phyloP scores from a whole-genome alignment of 2,888 invertebrate species.

The Chymomyza fuscimana region DNA sequence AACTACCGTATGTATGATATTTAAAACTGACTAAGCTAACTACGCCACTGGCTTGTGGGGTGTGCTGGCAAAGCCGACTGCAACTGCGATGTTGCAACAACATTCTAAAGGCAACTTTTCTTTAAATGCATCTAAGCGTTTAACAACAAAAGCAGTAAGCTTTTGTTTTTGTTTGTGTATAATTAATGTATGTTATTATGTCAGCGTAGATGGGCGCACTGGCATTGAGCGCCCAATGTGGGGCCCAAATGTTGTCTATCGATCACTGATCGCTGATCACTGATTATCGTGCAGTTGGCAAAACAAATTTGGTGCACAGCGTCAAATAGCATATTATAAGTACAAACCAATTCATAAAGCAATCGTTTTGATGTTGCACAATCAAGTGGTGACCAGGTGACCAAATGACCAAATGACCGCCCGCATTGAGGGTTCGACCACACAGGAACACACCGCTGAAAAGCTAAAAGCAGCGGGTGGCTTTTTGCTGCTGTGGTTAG shows the following conservation, averaged over 20 bases:
- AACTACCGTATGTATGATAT: too few relatives aligned
- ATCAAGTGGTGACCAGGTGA: conserved; percentile 1
- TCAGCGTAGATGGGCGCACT: conserved; percentile 29
- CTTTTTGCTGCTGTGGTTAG: conserved; percentile 13
- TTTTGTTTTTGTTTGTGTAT: conserved; percentile 44
- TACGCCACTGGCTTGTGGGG: not conserved
- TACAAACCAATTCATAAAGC: not conserved
- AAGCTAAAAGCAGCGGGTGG: conserved; percentile 50
- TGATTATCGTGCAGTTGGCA: not conserved
- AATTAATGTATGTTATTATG: conserved; percentile 73
- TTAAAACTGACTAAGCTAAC: too few relatives aligned
- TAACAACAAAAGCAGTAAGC: conserved; percentile 19
- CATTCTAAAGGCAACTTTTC: conserved; percentile 67
- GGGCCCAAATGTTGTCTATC: conserved; percentile 53
- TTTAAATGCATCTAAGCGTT: conserved; percentile 48
- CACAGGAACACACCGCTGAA: not conserved
- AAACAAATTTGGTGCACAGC: not conserved
- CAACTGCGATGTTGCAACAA: conserved; percentile 51
- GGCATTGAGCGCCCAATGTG: conserved; percentile 55
- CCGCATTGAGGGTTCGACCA: conserved; percentile 12
- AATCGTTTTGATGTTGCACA: not conserved
- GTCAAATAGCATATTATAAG: not conserved
- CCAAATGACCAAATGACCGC: conserved; percentile 2
- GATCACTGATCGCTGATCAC: not conserved
- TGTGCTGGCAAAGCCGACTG: not conserved